Percentiles rank a stretch among this genome's conserved stretches.
Conservation (phyloP, 2,797 vertebrate species). For the Schizothorax lantsangensis region DNA sequence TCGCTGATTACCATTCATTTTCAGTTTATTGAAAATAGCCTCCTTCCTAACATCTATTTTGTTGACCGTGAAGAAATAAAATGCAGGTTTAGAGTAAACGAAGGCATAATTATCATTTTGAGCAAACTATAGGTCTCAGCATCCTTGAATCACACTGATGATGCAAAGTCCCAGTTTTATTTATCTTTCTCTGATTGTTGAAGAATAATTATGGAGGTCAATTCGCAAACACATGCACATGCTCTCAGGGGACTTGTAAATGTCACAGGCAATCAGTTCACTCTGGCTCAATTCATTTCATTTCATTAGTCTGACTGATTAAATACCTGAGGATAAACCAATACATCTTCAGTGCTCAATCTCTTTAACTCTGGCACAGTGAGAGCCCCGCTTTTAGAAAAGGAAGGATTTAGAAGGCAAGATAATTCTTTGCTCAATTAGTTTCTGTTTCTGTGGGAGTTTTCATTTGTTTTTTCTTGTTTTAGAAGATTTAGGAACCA, state of each 20-base stretch:
- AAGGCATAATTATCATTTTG: background rate
- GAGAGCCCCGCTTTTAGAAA: slow-evolving; percentile 13
- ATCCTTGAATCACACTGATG: slow-evolving; percentile 33
- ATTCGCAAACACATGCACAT: slow-evolving; percentile 42
- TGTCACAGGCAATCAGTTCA: slow-evolving; percentile 60
- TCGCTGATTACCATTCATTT: background rate
- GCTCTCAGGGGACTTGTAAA: slow-evolving; percentile 61
- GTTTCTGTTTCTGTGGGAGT: slow-evolving; percentile 27
- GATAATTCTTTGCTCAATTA: slow-evolving; percentile 26
- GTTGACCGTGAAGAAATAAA: background rate
- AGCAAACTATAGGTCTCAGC: background rate
- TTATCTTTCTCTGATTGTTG: slow-evolving; percentile 22
- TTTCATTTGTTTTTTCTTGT: slow-evolving; percentile 32
- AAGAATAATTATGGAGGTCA: slow-evolving; percentile 45
- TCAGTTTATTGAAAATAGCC: background rate
- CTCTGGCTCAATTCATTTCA: slow-evolving; percentile 50
- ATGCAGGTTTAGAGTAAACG: background rate
- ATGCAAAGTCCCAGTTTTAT: slow-evolving; percentile 42
- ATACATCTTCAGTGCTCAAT: slow-evolving; percentile 51
- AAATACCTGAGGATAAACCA: slow-evolving; percentile 57
- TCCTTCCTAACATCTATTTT: background rate
- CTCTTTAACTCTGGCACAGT: slow-evolving; percentile 33
- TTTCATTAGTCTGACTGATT: slow-evolving; percentile 59
- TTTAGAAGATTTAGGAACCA: background rate
- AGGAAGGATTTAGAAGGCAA: slow-evolving; percentile 52